Evolutionary conservation across 2,888 invertebrate genomes (phyloP).

Genomic region (Eristalis arbustorum): DNA sequence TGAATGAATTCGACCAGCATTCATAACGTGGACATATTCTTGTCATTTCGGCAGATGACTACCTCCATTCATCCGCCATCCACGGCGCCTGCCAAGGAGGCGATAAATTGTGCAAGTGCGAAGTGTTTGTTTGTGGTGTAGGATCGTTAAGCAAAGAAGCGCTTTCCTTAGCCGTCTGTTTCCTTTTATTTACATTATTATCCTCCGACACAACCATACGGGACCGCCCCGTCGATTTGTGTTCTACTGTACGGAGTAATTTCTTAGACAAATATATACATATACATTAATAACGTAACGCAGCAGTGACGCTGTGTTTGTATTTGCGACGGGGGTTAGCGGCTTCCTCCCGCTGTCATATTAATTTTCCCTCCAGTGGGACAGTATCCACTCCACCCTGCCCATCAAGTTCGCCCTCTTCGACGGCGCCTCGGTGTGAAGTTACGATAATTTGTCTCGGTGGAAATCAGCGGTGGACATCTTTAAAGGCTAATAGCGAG

Average conservation of each 20-base stretch:
- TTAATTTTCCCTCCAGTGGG: constrained; percentile 59
- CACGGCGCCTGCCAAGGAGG: constrained; percentile 29
- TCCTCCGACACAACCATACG: constrained; percentile 43
- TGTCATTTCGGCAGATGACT: constrained; percentile 50
- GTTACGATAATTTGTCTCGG: constrained; percentile 67
- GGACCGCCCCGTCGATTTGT: constrained; percentile 23
- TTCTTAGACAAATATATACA: constrained; percentile 66
- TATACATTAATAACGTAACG: constrained; percentile 60
- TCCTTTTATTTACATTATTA: constrained; percentile 51
- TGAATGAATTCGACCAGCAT: constrained; percentile 64
- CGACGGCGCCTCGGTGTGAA: constrained; percentile 24
- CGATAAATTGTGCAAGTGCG: constrained; percentile 68
- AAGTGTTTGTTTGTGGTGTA: constrained; percentile 64
- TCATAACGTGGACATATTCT: constrained; percentile 66
- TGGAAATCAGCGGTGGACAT: constrained; percentile 64
- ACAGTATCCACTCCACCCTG: constrained; percentile 34
- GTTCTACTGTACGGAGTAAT: constrained; percentile 51
- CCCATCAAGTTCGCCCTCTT: neutral
- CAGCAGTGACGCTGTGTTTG: constrained; percentile 20
- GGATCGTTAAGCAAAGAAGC: constrained; percentile 58
- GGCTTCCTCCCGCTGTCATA: constrained; percentile 45
- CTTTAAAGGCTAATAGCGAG: constrained; percentile 47
- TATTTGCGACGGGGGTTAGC: neutral
- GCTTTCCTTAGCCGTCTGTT: neutral
- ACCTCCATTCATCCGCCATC: constrained; percentile 16